Base-by-base conservation (phyloP, 2,888 invertebrate species). In the Sthenelais limicola region DNA sequence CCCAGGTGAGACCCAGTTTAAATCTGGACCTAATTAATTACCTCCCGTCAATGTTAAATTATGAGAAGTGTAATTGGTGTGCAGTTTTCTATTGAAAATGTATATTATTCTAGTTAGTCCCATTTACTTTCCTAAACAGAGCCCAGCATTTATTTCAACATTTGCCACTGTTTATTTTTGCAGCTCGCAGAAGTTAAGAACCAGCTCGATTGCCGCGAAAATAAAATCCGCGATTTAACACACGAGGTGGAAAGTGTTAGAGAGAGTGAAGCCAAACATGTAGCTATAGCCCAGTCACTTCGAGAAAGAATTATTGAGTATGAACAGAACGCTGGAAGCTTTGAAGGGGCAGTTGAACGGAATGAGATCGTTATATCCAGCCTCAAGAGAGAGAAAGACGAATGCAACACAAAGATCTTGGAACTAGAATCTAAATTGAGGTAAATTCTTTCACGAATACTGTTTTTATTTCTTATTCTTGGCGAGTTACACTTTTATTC, bases 341-440 rank as follows among this genome's bases (percentile, higher is more conserved):
- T 79, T 70, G 84, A 86, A 72, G 81, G 83, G 5, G 86, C 83
- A 3, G 83, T 83, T 3, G 82, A 80, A 7, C 80, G 86, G 43
- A 84, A 84, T 70, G 86, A 85, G 73, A 78, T 81, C 35, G 84
- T 86, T 0, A 83, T 88, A 9, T 72, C 80, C 5, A 77, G 85
- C 12, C 77, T 88, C 47, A 86, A 87, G 76, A 80, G 80, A 47
- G 86, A 88, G 49, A 83, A 79, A 71, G 77, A 83, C 48, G 83
- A 84, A 21, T 68, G 79, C 24, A 80, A 84, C 38, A 84, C 87
- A 38, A 83, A 83, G 73, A 82, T 87, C 49, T 35, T 85, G 0
- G 86, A 87, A 43, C 78, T 88, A 26, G 87, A 88, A 76, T 76
- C 82, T 1, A 80, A 87, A 56, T 76, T 86, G 24, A 84, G 85